Evolutionary conservation across 1,140 invertebrate species (phyloP), one percentile per base, ranked within the genome.

Genomic region (Drosophila carrolli): DNA sequence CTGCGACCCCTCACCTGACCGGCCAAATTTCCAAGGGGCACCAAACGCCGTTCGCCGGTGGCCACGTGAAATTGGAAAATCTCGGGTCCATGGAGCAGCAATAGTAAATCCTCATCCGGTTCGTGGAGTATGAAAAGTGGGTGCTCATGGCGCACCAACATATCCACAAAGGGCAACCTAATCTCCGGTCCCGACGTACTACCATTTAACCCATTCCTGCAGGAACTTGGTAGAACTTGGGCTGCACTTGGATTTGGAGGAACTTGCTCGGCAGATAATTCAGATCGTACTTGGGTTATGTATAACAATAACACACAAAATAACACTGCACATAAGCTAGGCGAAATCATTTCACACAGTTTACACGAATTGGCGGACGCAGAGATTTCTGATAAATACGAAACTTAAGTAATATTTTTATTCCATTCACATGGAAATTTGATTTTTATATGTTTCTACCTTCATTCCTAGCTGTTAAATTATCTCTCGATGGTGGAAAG

Each of bases 151-250:
- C 54, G 56, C 51, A 91, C 14, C 38, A 78, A 61, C 66, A 91
- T 78, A 60, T 91, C 90, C 78, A 91, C 76, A 40, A 91, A 91
- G 8, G 90, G 90, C 35, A 90, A 27, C 14, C 46, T 71, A n/a
- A 91, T 84, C 46, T 89, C 85, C 10, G 82, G 65, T 9, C 78
- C 68, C 2, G 56, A 9, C 9, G 32, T 63, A 38, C 35, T 86
- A 35, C 82, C 82, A 47, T 85, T 81, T 5, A 38, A 23, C 3
- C 50, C 54, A 47, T 60, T 55, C 16, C 71, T 50, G 29, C 82
- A 86, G 5, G 70, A 61, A 46, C 83, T 79, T n/a, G 79, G 62
- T 29, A 83, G 11, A n/a, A 88, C 40, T 2, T 62, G 43, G 0
- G 57, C 37, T 0, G 19, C n/a, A 7, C 13, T 19, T 13, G 51